Evolutionary conservation across 2,888 invertebrate genomes (phyloP).

Genomic region (Hemistola chrysoprasaria): DNA sequence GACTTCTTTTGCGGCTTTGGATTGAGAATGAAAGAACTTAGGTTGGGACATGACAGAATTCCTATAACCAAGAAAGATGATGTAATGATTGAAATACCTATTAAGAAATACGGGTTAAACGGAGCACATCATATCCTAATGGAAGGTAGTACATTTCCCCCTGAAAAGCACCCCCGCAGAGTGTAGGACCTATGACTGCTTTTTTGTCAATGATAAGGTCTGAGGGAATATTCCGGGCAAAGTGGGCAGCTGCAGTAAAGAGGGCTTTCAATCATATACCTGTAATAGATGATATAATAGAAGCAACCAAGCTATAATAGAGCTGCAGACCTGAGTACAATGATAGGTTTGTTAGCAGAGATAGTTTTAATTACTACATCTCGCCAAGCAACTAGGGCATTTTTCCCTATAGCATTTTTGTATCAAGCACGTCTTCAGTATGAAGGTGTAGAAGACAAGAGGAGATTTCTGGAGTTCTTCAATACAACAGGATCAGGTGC

Average conservation of each 20-base stretch:
- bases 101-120: conserved; percentile 32
- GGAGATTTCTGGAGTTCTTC: conserved; percentile 6
- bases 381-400: conserved; percentile 33
- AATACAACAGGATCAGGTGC: conserved; percentile 1
- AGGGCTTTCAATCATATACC: conserved; percentile 32
- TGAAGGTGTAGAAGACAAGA: too few species aligned
- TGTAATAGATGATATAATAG: conserved; percentile 33
- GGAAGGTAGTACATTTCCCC: conserved; percentile 31
- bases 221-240: conserved; percentile 27
- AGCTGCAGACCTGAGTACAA: conserved; percentile 20
- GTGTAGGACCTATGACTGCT: conserved; percentile 33
- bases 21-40: conserved; percentile 1
- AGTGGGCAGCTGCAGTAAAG: conserved; percentile 34
- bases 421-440: too few species aligned
- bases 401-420: conserved; percentile 19
- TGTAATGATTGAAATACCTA: conserved; percentile 2
- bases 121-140: conserved; percentile 35
- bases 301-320: conserved; percentile 23
- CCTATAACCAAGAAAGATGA: conserved; percentile 3
- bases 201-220: conserved; percentile 30
- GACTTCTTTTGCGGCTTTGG: background rate
- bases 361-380: conserved; percentile 30
- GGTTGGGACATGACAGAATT: conserved; percentile 1
- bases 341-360: conserved; percentile 28
- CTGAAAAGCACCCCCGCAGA: conserved; percentile 34